Base-by-base conservation (phyloP, 2,113 vertebrate genomes). In the Oryzias celebensis region DNA sequence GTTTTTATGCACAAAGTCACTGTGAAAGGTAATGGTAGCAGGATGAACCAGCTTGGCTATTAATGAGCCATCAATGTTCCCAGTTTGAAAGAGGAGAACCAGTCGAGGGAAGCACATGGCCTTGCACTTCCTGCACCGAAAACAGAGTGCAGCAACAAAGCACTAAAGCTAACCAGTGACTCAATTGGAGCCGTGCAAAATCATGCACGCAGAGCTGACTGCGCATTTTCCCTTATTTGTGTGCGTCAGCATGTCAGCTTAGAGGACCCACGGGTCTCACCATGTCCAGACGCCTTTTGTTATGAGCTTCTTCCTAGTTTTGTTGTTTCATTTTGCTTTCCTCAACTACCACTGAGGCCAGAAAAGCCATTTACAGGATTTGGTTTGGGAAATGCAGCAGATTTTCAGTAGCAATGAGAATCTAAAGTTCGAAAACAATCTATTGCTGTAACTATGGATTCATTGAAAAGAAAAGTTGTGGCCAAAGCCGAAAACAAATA, bases 151-250 rank as follows among this genome's bases (percentile, higher is more conserved):
- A 67, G 57, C 12, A 22, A 18, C 28, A 43, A 15, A 23, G 73
- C 56, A 44, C 55, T 66, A 31, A 49, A 64, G 52, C 58, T 51
- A 56, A 62, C 43, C 57, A 60, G 43, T 65, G 71, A 75, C 58
- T 68, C 3, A 63, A 68, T 36, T 42, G 49, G 47, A 42, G 14
- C 4, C 47, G 20, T 12, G 43, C 31, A 2, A 26, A 52, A 44
- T 56, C 50, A 56, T 53, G 56, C 50, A 13, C 23, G 7, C 59
- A 17, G 2, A 68, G 78, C 78, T 86, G 83, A 88, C 73, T 0
- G 10, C 41, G 71, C 78, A 73, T 23, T 71, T 76, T 71, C 12
- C 65, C 44, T 52, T 41, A 63, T 71, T 52, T 20, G 51, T 22
- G 55, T 50, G 62, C 15, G 23, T 80, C 80, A 70, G 63, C 69